A percentile compares a stretch with the other conserved stretches of the same genome.
phyloP scores from a whole-genome alignment of 2,888 invertebrate genomes.

The Tipula helvola region DNA sequence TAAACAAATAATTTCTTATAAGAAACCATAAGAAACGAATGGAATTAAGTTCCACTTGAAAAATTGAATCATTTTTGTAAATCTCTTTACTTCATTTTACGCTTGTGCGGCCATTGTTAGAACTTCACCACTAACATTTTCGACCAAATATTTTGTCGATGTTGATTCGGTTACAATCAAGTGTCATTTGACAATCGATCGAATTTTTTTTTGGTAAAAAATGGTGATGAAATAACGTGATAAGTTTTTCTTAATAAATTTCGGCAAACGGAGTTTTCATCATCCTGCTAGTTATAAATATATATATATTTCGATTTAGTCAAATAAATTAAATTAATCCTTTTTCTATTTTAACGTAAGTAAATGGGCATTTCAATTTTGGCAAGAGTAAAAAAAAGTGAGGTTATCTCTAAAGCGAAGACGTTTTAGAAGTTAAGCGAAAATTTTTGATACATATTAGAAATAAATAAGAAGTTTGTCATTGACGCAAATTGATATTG shows the following conservation, averaged over 20 bases:
- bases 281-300: neutral
- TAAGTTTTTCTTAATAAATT: neutral
- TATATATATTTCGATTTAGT: neutral
- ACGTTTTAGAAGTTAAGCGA: neutral
- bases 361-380: neutral
- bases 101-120: neutral
- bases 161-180: neutral
- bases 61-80: neutral
- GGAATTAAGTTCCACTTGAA: neutral
- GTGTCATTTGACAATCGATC: neutral
- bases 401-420: neutral
- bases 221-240: constrained; percentile 4
- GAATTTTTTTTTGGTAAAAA: neutral
- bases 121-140: neutral
- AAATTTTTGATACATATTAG: neutral
- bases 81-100: neutral
- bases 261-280: neutral
- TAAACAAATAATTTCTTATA: too few relatives aligned
- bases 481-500: too few relatives aligned
- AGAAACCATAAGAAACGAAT: neutral
- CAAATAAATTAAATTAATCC: neutral
- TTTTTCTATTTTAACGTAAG: neutral
- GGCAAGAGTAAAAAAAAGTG: neutral
- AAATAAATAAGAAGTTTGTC: too few relatives aligned
- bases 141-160: neutral